A percentile compares a stretch with the other conserved stretches of the same genome.
Conservation (phyloP, 2,888 invertebrate genomes). For the Machimus atricapillus region DNA sequence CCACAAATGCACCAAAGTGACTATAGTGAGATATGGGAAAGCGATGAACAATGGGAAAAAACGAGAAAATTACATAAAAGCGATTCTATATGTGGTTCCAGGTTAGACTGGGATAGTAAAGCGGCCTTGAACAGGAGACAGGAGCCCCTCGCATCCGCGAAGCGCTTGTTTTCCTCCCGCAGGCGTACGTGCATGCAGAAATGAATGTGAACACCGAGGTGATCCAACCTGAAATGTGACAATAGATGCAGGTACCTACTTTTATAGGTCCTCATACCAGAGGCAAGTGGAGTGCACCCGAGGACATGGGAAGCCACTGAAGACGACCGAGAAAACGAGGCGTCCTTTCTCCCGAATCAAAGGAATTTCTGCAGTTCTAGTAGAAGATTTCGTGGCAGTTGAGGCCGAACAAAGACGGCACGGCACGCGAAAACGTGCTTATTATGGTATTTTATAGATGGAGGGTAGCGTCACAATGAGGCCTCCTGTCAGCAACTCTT, state of each 20-base stretch:
- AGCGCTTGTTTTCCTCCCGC: background rate
- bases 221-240: background rate
- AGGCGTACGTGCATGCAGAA: background rate
- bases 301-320: background rate
- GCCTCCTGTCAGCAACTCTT: slow-evolving; percentile 1
- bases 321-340: background rate
- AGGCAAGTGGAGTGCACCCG: background rate
- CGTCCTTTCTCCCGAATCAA: background rate
- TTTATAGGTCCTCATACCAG: background rate
- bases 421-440: slow-evolving; percentile 6
- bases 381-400: background rate
- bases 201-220: background rate
- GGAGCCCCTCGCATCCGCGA: background rate
- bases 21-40: background rate
- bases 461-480: slow-evolving; percentile 20
- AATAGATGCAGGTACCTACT: background rate
- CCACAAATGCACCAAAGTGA: background rate
- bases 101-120: background rate
- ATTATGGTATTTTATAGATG: background rate
- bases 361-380: slow-evolving; percentile 3
- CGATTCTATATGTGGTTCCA: background rate
- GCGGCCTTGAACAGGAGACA: slow-evolving; percentile 24
- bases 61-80: background rate
- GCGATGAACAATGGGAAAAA: background rate
- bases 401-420: background rate